Evolutionary conservation across 1,140 invertebrate species (phyloP), one percentile per base, ranked within the genome.

Genomic region (Gryon sp.): DNA sequence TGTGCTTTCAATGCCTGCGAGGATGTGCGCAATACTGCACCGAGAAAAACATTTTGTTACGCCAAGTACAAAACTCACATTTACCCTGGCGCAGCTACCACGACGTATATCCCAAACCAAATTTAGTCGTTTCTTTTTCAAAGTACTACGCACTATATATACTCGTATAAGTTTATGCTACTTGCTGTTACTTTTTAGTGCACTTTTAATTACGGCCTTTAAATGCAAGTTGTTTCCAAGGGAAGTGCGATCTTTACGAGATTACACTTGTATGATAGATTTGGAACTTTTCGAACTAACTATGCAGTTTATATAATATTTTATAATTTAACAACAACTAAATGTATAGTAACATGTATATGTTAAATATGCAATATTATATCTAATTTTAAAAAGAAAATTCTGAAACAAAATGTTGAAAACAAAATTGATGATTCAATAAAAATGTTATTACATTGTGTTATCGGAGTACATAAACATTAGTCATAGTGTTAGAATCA

Each of bases 21-120:
- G 46, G 60, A 52, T 65, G 46, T 26, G 57, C 43, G 32, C 8
- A 63, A 63, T 63, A 32, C 16, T 28, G 46, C 46, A 41, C 36
- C 24, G 60, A 53, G 60, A 52, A 48, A 66, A 66, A 55, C 62
- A 66, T 40, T 66, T 66, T 66, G 62, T 66, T 66, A 66, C 62
- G 62, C 50, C 62, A 65, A 65, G 38, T 15, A 48, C 15, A 32
- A n/a, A n/a, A 52, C 28, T 53, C 40, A 28, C 38, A 18, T 43
- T 28, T 40, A 62, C 26, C 36, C 59, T 40, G 30, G 55, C n/a
- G n/a, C n/a, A 46, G 57, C 30, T 18, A 9, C 14, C 20, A 7
- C 6, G 22, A 2, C n/a, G n/a, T n/a, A n/a, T n/a, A n/a, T 40
- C 43, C 38, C 38, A 18, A 9, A 32, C 22, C 48, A 46, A 55